A percentile compares a stretch with the other conserved stretches of the same genome.
Evolutionary conservation across 2,888 invertebrate genomes (phyloP).

Genomic region (Pandemis heparana): DNA sequence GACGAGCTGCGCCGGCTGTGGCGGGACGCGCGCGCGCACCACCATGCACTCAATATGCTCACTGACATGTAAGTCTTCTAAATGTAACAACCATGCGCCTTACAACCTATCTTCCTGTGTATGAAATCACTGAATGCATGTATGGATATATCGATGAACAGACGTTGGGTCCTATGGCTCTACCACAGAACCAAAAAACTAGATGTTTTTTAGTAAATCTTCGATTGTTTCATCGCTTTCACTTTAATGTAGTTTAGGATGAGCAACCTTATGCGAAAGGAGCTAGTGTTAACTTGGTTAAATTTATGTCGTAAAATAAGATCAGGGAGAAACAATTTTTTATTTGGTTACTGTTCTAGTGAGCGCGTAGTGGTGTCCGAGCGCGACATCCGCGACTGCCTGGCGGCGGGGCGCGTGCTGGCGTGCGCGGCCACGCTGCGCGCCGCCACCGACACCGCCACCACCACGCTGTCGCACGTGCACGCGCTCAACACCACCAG

Average conservation of each 20-base stretch:
- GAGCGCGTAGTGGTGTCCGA: constrained; percentile 77
- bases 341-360: constrained; percentile 43
- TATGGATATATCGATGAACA: too few relatives aligned
- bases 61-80: constrained; percentile 95
- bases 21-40: constrained; percentile 98
- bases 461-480: constrained; percentile 91
- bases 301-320: too few relatives aligned
- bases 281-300: too few relatives aligned
- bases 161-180: too few relatives aligned
- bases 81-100: too few relatives aligned
- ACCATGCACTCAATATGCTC: constrained; percentile 94
- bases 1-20: constrained; percentile 97
- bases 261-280: too few relatives aligned
- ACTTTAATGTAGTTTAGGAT: too few relatives aligned
- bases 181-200: background rate
- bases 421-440: constrained; percentile 92
- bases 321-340: too few relatives aligned
- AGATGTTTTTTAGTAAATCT: too few relatives aligned
- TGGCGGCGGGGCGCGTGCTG: constrained; percentile 90
- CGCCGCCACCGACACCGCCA: constrained; percentile 88
- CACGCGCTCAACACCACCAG: constrained; percentile 94
- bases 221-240: too few relatives aligned
- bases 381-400: constrained; percentile 64
- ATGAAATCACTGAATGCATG: background rate
- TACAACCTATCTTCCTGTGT: too few relatives aligned